phyloP scores from a whole-genome alignment of 1,140 invertebrate species.

The Cyclina sinensis region DNA sequence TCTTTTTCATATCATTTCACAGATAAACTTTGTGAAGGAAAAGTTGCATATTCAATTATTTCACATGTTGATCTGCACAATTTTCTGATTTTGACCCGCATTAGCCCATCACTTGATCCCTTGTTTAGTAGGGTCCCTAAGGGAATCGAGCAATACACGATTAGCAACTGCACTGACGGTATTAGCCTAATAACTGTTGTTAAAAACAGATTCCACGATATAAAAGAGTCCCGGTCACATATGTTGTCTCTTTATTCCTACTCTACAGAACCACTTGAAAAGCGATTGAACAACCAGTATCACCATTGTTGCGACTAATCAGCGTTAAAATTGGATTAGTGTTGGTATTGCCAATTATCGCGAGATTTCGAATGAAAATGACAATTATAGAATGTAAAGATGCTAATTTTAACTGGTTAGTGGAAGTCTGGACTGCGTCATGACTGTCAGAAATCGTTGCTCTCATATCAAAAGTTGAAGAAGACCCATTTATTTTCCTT shows the following conservation, averaged over 20 bases:
- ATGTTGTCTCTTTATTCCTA: conserved; percentile 38
- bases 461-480: not conserved
- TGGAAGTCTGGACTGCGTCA: conserved; percentile 1
- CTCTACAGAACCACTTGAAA: conserved; percentile 31
- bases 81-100: not conserved
- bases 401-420: conserved; percentile 10
- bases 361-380: conserved; percentile 45
- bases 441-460: not conserved
- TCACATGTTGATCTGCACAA: conserved; percentile 15
- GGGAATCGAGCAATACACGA: conserved; percentile 11
- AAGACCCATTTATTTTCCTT: too few species aligned
- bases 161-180: conserved; percentile 47
- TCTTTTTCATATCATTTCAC: too few species aligned
- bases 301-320: conserved; percentile 44
- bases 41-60: not conserved
- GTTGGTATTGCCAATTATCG: conserved; percentile 47
- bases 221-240: conserved; percentile 23
- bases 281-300: conserved; percentile 26
- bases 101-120: conserved; percentile 1
- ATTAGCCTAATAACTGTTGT: conserved; percentile 51
- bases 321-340: conserved; percentile 61
- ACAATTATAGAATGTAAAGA: conserved; percentile 49
- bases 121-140: not conserved
- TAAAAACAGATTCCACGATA: conserved; percentile 42
- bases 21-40: too few species aligned